phyloP scores from a whole-genome alignment of 1,140 invertebrate species.

The Tribolium madens region DNA sequence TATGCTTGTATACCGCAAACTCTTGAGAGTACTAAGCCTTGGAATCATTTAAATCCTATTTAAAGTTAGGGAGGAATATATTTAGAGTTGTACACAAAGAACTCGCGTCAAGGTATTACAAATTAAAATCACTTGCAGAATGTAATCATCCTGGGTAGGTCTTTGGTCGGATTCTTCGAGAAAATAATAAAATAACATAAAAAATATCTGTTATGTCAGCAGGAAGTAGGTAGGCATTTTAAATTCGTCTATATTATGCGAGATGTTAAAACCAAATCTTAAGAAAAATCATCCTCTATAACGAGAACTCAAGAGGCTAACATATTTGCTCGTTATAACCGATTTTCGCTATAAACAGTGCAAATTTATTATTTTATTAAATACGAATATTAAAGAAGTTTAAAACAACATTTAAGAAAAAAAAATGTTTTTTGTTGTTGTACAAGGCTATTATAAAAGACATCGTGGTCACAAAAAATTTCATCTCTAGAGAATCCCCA shows the following conservation, averaged over 20 bases:
- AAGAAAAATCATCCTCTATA: too few species aligned
- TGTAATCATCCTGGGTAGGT: slow-evolving; percentile 23
- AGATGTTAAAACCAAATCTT: too few species aligned
- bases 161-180: neutral
- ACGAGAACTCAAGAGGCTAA: too few species aligned
- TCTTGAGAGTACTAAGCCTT: slow-evolving; percentile 2
- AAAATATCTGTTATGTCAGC: neutral
- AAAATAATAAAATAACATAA: slow-evolving; percentile 9
- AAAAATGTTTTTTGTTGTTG: too few species aligned
- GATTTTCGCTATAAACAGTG: too few species aligned
- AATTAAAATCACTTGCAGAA: slow-evolving; percentile 29
- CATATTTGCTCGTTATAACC: too few species aligned
- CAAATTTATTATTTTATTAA: too few species aligned
- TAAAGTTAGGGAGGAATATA: neutral
- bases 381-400: too few species aligned
- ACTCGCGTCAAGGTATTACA: slow-evolving; percentile 26
- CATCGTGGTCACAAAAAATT: too few species aligned
- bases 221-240: neutral
- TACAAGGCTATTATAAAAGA: too few species aligned
- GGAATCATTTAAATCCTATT: slow-evolving; percentile 4
- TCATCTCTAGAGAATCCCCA: too few species aligned
- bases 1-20: neutral
- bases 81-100: slow-evolving; percentile 8
- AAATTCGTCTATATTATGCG: neutral
- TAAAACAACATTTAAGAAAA: too few species aligned